phyloP scores from a whole-genome alignment of 2,888 invertebrate species.

The Agrotis clavis region DNA sequence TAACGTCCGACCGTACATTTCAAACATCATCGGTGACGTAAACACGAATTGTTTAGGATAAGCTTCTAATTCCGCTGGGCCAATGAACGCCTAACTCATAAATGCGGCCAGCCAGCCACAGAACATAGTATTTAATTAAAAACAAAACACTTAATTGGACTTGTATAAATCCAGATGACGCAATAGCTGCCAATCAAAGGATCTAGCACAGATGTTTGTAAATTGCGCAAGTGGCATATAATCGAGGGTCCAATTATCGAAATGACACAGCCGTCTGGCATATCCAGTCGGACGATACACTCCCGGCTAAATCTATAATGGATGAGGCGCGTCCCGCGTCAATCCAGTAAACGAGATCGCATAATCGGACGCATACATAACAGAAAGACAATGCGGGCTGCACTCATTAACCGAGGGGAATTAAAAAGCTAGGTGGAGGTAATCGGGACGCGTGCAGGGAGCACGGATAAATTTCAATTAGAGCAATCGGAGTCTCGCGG shows the following conservation, averaged over 20 bases:
- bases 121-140: conserved; percentile 74
- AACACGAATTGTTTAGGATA: conserved; percentile 45
- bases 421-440: conserved; percentile 73
- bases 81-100: conserved; percentile 56
- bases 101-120: conserved; percentile 50
- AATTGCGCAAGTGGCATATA: conserved; percentile 83
- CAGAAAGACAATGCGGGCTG: conserved; percentile 74
- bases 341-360: conserved; percentile 88
- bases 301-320: conserved; percentile 89
- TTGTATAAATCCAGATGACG: conserved; percentile 83
- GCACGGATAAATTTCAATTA: conserved; percentile 88
- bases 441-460: conserved; percentile 70
- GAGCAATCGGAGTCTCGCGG: conserved; percentile 87
- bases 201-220: conserved; percentile 85
- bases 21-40: conserved; percentile 50
- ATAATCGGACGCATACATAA: conserved; percentile 85
- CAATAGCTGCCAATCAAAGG: conserved; percentile 85
- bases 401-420: conserved; percentile 81
- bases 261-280: conserved; percentile 84
- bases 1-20: conserved; percentile 62
- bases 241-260: conserved; percentile 87
- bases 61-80: conserved; percentile 46
- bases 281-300: conserved; percentile 79
- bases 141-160: conserved; percentile 82
- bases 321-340: conserved; percentile 88